Base-by-base conservation (phyloP, 2,888 invertebrate genomes). In the Crocallis elinguaria region DNA sequence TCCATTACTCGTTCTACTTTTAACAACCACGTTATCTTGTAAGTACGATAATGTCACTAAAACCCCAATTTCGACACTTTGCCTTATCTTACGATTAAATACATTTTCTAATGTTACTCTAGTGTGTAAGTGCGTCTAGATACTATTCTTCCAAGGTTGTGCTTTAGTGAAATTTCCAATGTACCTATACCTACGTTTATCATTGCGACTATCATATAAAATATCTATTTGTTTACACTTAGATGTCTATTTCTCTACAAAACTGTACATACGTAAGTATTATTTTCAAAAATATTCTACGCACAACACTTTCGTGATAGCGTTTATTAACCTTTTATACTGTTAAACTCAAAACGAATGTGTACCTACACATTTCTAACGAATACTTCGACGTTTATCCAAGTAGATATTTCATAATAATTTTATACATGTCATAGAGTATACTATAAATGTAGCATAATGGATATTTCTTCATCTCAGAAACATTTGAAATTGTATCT, bases 71-170 rank as follows among this genome's bases (percentile, higher is more conserved):
- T 88, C 79, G 69, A 90, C 82, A 88, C 90, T 89, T 87, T 90
- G 90, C 90, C 90, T 90, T 90, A 90, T 48, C 48, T 48, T 85
- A 85, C 73, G 67, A 87, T 81, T 83, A 82, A 80, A 77, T 75
- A 58, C 69, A 67, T 82, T 84, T 79, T 86, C 83, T 84, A 86
- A 86, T 79, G 78, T 83, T 79, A 84, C 77, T 83, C 77, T 88
- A 89, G 88, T 83, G 46, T 69, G 75, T 90, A 91, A 90, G 88
- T 71, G 84, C 88, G 75, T 86, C 80, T 90, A 91, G 89, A 67
- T 89, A 88, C 88, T 89, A 89, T 88, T 91, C 88, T 89, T 90
- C 90, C 88, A 90, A 84, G 90, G 90, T 91, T 90, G 90, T 90
- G 90, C 90, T 89, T 90, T 88, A 88, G 88, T 88, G 86, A 88